phyloP scores from a whole-genome alignment of 2,888 invertebrate species.

The Zaprionus bogoriensis region DNA sequence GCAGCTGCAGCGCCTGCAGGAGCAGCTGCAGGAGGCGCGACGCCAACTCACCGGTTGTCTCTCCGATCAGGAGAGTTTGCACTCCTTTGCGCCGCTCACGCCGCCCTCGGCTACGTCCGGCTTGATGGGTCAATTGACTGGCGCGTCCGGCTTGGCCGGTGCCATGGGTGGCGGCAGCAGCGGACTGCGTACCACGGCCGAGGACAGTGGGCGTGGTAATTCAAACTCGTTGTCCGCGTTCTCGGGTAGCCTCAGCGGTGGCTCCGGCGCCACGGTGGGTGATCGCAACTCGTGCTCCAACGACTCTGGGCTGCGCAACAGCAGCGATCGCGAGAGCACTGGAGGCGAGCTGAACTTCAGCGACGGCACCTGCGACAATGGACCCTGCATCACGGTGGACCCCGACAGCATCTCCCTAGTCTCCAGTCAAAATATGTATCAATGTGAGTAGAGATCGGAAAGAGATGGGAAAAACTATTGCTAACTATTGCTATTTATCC shows the following conservation, averaged over 20 bases:
- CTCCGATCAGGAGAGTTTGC: constrained; percentile 92
- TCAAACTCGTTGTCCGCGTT: constrained; percentile 87
- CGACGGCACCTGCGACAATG: constrained; percentile 85
- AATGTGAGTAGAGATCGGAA: constrained; percentile 76
- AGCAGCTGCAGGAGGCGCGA: constrained; percentile 91
- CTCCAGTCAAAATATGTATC: constrained; percentile 83
- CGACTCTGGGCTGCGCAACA: constrained; percentile 91
- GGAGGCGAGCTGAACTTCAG: constrained; percentile 90
- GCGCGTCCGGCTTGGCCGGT: constrained; percentile 79
- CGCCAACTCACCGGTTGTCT: constrained; percentile 91
- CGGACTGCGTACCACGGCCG: constrained; percentile 86
- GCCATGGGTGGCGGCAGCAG: constrained; percentile 84
- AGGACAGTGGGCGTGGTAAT: constrained; percentile 88
- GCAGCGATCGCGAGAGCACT: constrained; percentile 91
- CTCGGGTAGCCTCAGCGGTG: constrained; percentile 80
- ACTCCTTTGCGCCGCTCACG: constrained; percentile 88
- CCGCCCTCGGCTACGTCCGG: constrained; percentile 84
- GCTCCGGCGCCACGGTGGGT: constrained; percentile 83
- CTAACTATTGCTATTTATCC: not conserved
- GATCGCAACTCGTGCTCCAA: constrained; percentile 94
- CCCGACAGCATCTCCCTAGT: constrained; percentile 83
- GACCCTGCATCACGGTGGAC: constrained; percentile 83
- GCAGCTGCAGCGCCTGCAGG: constrained; percentile 92
- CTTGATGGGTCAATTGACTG: constrained; percentile 84
- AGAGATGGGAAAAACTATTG: not conserved